Base-by-base conservation (phyloP, 2,888 invertebrate species). In the Ochropleura plecta region DNA sequence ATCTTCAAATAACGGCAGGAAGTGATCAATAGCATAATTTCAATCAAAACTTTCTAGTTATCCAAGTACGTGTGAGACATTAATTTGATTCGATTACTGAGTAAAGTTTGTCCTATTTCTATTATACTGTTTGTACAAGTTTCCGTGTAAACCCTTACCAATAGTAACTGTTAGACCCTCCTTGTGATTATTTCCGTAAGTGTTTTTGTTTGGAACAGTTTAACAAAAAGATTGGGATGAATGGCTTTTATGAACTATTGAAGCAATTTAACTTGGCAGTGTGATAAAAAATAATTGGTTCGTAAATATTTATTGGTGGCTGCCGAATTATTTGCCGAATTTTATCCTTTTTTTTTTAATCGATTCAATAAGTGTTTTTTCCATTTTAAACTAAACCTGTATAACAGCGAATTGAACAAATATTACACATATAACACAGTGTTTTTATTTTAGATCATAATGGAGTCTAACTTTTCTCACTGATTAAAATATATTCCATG, bases 121-220 rank as follows among this genome's bases (percentile, higher is more conserved):
- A 81, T 81, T 82, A 79, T 68, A 71, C 48, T 48, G 63, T 60
- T 62, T 0, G 55, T 48, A 62, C 67, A 82, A 83, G 70, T 82
- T 82, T 73, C 73, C 57, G 68, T 78, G 70, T 71, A 20, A 73
- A 66, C 71, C 66, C 70, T 59, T 59, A 63, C 65, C 51, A 60
- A 83, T 79, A 59, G 83, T 66, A 79, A 72, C 49, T 66, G 60
- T 72, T 67, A 64, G 62, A 66, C 48, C 68, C 63, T 49, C 16
- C 49, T 70, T 69, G 73, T 82, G 79, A 79, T 83, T 55, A 79
- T 79, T 83, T 67, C 68, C 70, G 30, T 70, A 83, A 82, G 80
- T 79, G 83, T 60, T 82, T 66, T 83, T 82, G 82, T 82, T 82
- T 70, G 20, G 30, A 70, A 73, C 64, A 64, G 44, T 18, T 46